Percentiles rank a stretch among this genome's conserved stretches.
phyloP scores from a whole-genome alignment of 2,113 vertebrate species.

The Nymphicus hollandicus region DNA sequence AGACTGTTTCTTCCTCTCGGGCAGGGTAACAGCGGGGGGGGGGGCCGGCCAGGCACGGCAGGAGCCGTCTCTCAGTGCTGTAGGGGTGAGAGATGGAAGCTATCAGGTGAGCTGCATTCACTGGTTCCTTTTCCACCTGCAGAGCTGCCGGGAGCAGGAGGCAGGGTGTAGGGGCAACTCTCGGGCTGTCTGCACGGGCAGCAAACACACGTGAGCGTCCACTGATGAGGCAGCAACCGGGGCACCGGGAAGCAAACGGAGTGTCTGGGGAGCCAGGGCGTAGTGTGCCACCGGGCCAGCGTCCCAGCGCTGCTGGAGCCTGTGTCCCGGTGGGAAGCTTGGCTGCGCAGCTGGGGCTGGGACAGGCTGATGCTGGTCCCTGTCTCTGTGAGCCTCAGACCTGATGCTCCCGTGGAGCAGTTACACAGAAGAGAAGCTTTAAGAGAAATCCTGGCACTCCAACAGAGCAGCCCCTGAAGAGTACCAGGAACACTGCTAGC shows the following conservation, averaged over 20 bases:
- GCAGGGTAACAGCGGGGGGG: too few relatives aligned
- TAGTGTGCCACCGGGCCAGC: neutral
- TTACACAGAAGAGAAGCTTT: too few relatives aligned
- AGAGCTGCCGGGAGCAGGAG: neutral
- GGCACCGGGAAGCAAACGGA: neutral
- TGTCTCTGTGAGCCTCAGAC: fast-evolving
- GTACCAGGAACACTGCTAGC: fast-evolving
- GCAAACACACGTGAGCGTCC: neutral
- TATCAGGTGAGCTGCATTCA: neutral
- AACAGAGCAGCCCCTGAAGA: neutral
- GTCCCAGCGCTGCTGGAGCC: neutral
- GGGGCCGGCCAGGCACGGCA: neutral
- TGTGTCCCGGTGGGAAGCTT: neutral
- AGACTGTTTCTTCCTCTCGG: neutral
- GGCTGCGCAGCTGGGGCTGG: neutral
- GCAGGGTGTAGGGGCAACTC: neutral
- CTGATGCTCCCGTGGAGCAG: neutral
- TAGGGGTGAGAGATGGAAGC: neutral
- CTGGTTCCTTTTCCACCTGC: neutral
- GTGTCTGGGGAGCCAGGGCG: neutral
- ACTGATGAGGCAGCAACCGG: neutral
- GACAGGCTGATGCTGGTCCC: too few relatives aligned
- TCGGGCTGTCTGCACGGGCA: neutral
- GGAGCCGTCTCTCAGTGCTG: neutral
- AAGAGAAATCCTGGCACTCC: neutral